Evolutionary conservation across 2,113 vertebrate species (phyloP).

Genomic region (Heterotilapia buettikoferi): DNA sequence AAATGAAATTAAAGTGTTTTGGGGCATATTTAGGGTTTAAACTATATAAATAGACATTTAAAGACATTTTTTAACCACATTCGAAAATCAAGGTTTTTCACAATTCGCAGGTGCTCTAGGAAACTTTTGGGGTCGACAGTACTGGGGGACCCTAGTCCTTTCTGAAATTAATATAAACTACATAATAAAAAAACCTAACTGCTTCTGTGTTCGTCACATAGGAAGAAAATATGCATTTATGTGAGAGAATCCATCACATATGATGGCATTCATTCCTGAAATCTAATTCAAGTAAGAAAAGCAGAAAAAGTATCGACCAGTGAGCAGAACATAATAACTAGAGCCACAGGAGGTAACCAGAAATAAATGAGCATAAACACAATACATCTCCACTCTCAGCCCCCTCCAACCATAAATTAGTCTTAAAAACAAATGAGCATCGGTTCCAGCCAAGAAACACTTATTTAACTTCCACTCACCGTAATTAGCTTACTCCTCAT

Average conservation of each 20-base stretch:
- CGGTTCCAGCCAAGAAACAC: background rate
- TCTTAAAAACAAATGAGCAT: constrained; percentile 25
- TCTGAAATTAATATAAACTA: background rate
- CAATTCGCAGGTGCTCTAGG: background rate
- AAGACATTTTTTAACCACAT: background rate
- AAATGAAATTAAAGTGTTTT: background rate
- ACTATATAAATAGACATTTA: background rate
- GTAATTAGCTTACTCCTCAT: background rate
- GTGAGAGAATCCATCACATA: background rate
- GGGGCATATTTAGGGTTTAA: background rate
- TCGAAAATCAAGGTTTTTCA: background rate
- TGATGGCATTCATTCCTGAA: background rate
- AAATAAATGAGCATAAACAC: background rate
- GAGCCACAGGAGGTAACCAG: background rate
- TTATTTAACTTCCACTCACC: background rate
- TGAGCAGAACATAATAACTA: background rate
- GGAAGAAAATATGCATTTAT: background rate
- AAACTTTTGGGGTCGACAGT: background rate
- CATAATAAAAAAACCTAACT: background rate
- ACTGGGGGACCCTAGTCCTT: background rate
- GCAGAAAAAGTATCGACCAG: background rate
- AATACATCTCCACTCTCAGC: background rate
- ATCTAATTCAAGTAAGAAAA: background rate
- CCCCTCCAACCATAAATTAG: background rate
- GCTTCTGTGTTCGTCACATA: background rate